Base-by-base conservation (phyloP, 1,140 invertebrate genomes). In the Rhopalosiphum padi region DNA sequence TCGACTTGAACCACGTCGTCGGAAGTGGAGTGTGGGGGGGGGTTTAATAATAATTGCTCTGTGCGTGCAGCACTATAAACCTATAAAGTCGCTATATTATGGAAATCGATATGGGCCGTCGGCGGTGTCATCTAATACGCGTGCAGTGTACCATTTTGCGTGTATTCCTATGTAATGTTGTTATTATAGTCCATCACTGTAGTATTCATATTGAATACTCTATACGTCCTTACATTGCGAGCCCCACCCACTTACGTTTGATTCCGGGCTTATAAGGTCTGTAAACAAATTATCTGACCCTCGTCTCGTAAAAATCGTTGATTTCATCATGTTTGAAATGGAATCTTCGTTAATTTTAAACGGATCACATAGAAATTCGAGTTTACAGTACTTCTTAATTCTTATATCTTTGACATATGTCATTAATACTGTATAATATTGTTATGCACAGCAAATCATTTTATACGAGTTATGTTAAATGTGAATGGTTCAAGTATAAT, bases 21-120 rank as follows among this genome's bases (percentile, higher is more conserved):
- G 60, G 60, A 6, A 30, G 11, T 30, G 60, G 60, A 68, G 60
- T 68, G 60, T 2, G 7, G 60, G 30, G 25, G 0, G 55, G 11
- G 15, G 60, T 30, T n/a, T 77, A 77, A 68, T 77, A 77, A 77
- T 77, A 77, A 77, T 77, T 77, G 60, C 60, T 77, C 60, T 77
- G n/a, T 77, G 60, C 60, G 60, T 77, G 60, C 60, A 77, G 30
- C 22, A 18, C 48, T n/a, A 21, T 77, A 77, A n/a, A 77, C 22
- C 60, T 77, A 77, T 77, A 77, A 77, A 77, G 60, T 77, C 60
- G 15, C 30, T n/a, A 68, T n/a, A 77, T 77, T 77, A 77, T 77
- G 60, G 60, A 77, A 77, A 77, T 77, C 60, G 60, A 77, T 77
- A 77, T 77, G 60, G 60, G 60, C 60, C 60, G 60, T 35, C 60